Percentiles rank a stretch among this genome's conserved stretches.
phyloP scores from a whole-genome alignment of 2,888 invertebrate species.

The Lymantria dispar region DNA sequence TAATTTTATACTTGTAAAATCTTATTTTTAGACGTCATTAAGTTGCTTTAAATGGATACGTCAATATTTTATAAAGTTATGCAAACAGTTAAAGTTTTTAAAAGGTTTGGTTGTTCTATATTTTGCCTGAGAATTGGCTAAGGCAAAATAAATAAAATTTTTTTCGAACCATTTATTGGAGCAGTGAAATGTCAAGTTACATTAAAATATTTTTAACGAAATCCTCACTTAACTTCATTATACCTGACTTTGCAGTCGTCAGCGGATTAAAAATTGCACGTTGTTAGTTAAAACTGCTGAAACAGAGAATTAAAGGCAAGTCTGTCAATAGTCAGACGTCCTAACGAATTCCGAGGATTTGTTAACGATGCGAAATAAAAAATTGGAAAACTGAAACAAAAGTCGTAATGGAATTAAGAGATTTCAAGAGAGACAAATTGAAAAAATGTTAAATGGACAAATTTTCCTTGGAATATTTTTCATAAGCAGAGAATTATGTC shows the following conservation, averaged over 20 bases:
- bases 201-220: background rate
- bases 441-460: conserved; percentile 12
- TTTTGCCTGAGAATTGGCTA: too few species aligned
- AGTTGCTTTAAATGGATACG: too few species aligned
- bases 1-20: too few species aligned
- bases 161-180: too few species aligned
- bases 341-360: conserved; percentile 20
- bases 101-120: too few species aligned
- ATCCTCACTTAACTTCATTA: background rate
- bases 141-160: too few species aligned
- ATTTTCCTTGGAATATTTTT: too few species aligned
- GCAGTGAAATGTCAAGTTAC: background rate
- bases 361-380: conserved; percentile 25
- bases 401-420: conserved; percentile 18
- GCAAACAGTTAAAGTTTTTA: too few species aligned
- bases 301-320: conserved; percentile 6
- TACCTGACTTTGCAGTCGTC: background rate
- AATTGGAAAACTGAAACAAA: conserved; percentile 7
- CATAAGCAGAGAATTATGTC: too few species aligned
- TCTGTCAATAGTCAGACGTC: conserved; percentile 18
- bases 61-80: too few species aligned
- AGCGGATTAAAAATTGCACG: conserved; percentile 9
- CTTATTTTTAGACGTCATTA: too few species aligned
- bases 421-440: conserved; percentile 13
- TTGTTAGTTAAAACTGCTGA: conserved; percentile 5